Percentiles rank a stretch among this genome's conserved stretches.
Evolutionary conservation across 2,797 vertebrate species (phyloP).

Genomic region (Syncerus caffer): DNA sequence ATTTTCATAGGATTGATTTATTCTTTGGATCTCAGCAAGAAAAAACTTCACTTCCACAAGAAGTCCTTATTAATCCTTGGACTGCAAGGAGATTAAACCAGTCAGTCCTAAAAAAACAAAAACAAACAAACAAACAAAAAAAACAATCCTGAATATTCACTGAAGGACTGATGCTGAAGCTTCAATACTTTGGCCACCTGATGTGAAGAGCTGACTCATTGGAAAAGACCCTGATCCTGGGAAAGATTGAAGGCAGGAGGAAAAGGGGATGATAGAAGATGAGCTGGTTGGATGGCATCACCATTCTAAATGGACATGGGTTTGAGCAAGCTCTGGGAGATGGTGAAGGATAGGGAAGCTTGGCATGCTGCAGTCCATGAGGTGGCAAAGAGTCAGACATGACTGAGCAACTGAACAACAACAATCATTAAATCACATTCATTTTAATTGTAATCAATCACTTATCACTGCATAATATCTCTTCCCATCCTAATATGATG

Average conservation of each 20-base stretch:
- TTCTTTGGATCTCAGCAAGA: not conserved
- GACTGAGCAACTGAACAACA: not conserved
- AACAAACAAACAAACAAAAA: too few species aligned
- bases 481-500: not conserved
- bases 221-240: not conserved
- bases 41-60: not conserved
- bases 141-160: not conserved
- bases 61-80: not conserved
- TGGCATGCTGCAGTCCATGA: not conserved
- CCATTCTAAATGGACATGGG: not conserved
- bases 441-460: not conserved
- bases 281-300: not conserved
- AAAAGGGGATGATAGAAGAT: not conserved
- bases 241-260: not conserved
- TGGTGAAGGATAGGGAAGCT: not conserved
- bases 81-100: not conserved
- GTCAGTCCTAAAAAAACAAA: not conserved
- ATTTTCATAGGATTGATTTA: not conserved
- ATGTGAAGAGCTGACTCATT: not conserved
- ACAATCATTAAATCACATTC: not conserved
- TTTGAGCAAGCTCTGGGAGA: not conserved
- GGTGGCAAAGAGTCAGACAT: not conserved
- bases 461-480: not conserved
- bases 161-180: not conserved
- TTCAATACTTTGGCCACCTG: not conserved